A percentile compares a stretch with the other conserved stretches of the same genome.
phyloP scores from a whole-genome alignment of 2,888 invertebrate species.

The Orgyia antiqua region DNA sequence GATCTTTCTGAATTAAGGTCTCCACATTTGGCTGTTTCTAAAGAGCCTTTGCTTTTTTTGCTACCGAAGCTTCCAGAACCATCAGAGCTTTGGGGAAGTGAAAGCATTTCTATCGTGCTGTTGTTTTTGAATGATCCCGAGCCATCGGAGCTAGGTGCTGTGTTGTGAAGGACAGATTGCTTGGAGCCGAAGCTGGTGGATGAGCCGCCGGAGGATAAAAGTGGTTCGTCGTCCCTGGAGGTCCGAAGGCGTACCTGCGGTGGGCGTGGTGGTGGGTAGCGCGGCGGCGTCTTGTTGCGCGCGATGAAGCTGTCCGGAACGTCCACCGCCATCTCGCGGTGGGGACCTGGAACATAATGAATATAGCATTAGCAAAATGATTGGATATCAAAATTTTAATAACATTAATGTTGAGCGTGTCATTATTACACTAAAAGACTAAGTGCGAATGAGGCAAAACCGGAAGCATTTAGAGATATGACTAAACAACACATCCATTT shows the following conservation, averaged over 20 bases:
- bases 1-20: slow-evolving; percentile 54
- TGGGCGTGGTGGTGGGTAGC: slow-evolving; percentile 90
- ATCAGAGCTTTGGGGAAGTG: slow-evolving; percentile 64
- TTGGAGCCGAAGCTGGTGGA: slow-evolving; percentile 69
- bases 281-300: slow-evolving; percentile 92
- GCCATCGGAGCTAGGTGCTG: slow-evolving; percentile 58
- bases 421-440: too few species aligned
- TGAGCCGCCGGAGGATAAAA: slow-evolving; percentile 63
- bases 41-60: slow-evolving; percentile 65
- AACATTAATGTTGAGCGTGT: too few species aligned
- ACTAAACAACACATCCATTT: too few species aligned
- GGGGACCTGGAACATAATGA: slow-evolving; percentile 82
- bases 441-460: too few species aligned
- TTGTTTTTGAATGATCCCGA: slow-evolving; percentile 65
- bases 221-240: slow-evolving; percentile 71
- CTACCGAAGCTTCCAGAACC: slow-evolving; percentile 64
- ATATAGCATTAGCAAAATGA: too few species aligned
- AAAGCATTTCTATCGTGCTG: slow-evolving; percentile 58
- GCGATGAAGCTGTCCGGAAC: slow-evolving; percentile 97
- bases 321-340: slow-evolving; percentile 99
- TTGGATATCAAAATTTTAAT: slow-evolving; percentile 1
- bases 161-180: slow-evolving; percentile 59
- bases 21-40: slow-evolving; percentile 65
- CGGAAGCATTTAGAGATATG: too few species aligned
- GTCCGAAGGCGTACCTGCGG: slow-evolving; percentile 79